Conservation (phyloP, 2,113 vertebrate species). For the Malurus cyaneus region DNA sequence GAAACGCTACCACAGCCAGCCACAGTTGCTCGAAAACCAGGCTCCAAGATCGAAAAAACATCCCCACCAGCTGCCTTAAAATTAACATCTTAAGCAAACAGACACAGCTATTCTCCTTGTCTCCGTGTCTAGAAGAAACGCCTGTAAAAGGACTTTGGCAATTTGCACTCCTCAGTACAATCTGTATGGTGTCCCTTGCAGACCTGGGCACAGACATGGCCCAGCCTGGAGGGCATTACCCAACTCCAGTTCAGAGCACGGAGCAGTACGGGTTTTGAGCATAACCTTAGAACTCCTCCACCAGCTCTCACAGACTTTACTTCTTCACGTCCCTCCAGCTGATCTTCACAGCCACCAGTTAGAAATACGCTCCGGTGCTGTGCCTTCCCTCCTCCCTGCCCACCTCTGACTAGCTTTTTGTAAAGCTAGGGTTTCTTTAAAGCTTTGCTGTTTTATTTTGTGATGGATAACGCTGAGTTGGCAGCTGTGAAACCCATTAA, state of each 20-base stretch:
- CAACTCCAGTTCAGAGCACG: neutral
- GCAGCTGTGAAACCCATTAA: conserved; percentile 69
- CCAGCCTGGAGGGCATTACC: neutral
- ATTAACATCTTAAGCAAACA: neutral
- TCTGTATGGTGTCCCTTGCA: accelerated
- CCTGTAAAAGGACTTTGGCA: neutral
- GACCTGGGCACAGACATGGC: neutral
- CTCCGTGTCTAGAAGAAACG: neutral
- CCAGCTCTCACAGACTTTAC: neutral
- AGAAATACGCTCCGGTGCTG: neutral
- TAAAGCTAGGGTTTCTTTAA: neutral
- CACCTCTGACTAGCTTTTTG: neutral
- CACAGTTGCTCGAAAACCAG: neutral
- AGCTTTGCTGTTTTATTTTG: conserved; percentile 16
- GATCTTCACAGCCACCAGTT: neutral
- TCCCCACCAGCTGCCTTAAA: neutral
- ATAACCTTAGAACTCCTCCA: neutral
- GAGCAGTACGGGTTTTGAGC: neutral
- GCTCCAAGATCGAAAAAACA: neutral
- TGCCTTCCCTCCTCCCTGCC: neutral
- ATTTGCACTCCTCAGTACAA: neutral
- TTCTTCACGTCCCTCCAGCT: neutral
- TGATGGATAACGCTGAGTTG: conserved; percentile 28
- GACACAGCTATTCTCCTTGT: neutral
- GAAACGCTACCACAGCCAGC: neutral